phyloP scores from a whole-genome alignment of 2,113 vertebrate genomes.

The Herpetotheres cachinnans region DNA sequence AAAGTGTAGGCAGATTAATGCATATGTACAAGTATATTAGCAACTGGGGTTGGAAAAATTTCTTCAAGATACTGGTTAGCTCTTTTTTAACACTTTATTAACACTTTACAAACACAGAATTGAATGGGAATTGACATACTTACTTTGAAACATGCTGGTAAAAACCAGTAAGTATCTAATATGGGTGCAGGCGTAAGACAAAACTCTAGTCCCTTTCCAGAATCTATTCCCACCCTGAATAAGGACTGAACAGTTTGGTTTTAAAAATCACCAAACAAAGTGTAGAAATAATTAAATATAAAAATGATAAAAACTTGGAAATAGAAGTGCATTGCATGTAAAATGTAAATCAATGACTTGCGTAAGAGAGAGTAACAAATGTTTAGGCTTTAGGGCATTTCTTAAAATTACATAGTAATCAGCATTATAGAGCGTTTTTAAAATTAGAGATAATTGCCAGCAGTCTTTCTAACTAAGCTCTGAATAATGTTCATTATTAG shows the following conservation, averaged over 20 bases:
- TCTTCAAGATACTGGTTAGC: neutral
- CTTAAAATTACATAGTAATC: neutral
- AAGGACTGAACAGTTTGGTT: neutral
- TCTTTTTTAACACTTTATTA: neutral
- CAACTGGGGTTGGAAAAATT: neutral
- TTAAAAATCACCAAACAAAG: neutral
- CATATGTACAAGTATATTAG: rapidly evolving
- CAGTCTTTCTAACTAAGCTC: neutral
- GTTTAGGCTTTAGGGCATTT: neutral
- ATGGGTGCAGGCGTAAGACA: neutral
- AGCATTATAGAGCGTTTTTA: neutral
- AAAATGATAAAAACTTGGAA: neutral
- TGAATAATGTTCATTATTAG: neutral
- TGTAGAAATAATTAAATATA: neutral
- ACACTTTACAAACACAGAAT: neutral
- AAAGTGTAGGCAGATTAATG: neutral
- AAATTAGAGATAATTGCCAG: neutral
- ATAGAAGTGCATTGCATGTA: neutral
- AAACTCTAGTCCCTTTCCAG: neutral
- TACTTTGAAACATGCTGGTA: neutral
- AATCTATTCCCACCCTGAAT: neutral
- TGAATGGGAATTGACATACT: neutral
- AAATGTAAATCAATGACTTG: neutral
- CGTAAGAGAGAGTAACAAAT: neutral
- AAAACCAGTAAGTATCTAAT: neutral